phyloP scores from a whole-genome alignment of 2,113 vertebrate species.

The Rynchops niger region DNA sequence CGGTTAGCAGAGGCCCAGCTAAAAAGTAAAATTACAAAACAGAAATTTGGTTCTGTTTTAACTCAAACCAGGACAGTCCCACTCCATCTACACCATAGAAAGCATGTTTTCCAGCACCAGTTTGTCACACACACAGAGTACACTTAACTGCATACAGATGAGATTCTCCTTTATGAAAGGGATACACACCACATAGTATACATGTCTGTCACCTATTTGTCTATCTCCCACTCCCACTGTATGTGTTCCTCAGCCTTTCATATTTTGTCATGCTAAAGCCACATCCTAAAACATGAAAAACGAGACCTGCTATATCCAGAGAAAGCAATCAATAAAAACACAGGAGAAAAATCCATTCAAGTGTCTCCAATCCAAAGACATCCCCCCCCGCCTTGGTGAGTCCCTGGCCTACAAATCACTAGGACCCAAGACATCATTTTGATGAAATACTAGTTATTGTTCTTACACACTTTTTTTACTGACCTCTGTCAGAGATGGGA shows the following conservation, averaged over 20 bases:
- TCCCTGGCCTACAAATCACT: not conserved
- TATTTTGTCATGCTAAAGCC: not conserved
- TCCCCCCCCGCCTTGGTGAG: accelerated
- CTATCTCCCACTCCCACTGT: not conserved
- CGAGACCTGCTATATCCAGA: not conserved
- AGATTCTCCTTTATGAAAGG: not conserved
- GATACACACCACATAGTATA: not conserved
- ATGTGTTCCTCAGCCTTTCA: not conserved
- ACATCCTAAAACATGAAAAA: not conserved
- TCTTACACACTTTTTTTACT: not conserved
- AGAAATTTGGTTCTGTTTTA: too few species aligned
- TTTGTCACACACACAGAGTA: not conserved
- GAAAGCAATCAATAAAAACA: not conserved
- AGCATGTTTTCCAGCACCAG: not conserved
- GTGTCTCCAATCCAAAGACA: not conserved
- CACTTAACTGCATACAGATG: not conserved
- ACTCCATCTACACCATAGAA: not conserved
- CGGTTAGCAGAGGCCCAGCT: too few species aligned
- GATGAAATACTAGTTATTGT: not conserved
- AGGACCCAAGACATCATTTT: not conserved
- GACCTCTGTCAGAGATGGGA: not conserved
- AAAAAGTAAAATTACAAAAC: too few species aligned
- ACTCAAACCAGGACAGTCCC: too few species aligned
- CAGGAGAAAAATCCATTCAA: not conserved
- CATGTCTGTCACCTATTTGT: not conserved